Evolutionary conservation across 2,888 invertebrate species (phyloP), one percentile per base, ranked within the genome.

Genomic region (Stictocephala bisonia): DNA sequence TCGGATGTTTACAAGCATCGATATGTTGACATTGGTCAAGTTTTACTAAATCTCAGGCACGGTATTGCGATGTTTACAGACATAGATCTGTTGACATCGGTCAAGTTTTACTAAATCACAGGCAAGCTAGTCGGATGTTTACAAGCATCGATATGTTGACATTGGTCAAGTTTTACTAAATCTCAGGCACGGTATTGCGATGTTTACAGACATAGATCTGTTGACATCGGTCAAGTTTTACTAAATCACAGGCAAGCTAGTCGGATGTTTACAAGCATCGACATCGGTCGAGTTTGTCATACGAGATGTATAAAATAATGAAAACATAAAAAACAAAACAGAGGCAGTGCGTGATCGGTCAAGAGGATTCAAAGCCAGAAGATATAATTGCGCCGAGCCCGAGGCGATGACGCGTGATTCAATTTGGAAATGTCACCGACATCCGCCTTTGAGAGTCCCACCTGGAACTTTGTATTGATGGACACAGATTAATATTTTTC

Each of bases 391-490:
- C 64, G 64, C 27, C 44, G 60, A 3, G 18, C 60, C 22, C 15
- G 64, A 4, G 44, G 64, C 64, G 26, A 26, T 24, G 22, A 11
- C 26, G 35, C 18, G 64, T 26, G 64, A 40, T 64, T 44, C 64
- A 64, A 64, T 64, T 64, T 64, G 64, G 44, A 64, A 64, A 64
- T 64, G 64, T 64, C 64, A 64, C 64, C 64, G 64, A 22, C 64
- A 64, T 64, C 64, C 64, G 44, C 64, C 64, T 64, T 64, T 64
- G 64, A 40, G 60, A 40, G 44, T 26, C 64, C 41, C 44, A 64
- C 40, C 64, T 64, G 64, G 44, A 64, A 64, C 64, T 64, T 60
- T 64, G 64, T 64, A 64, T 64, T 44, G 64, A 64, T 64, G 64
- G 64, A 64, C 64, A 18, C 64, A 40, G 64, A 64, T 64, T 64